A percentile compares a stretch with the other conserved stretches of the same genome.
phyloP scores from a whole-genome alignment of 2,797 vertebrate species.

The Martes flavigula region DNA sequence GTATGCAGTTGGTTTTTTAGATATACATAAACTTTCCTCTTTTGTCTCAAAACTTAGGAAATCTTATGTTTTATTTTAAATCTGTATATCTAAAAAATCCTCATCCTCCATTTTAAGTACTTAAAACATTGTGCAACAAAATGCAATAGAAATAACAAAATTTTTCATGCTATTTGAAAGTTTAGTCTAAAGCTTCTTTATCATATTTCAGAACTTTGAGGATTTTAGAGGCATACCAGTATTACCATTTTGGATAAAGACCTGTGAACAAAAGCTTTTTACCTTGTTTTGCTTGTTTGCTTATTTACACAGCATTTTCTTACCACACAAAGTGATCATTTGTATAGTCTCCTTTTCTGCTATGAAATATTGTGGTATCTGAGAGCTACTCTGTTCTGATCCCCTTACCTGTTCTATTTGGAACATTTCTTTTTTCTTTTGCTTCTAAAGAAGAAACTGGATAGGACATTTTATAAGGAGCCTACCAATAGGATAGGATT shows the following conservation, averaged over 20 bases:
- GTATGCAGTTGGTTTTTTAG: not conserved
- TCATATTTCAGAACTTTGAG: constrained; percentile 1
- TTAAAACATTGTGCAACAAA: not conserved
- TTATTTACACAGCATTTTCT: not conserved
- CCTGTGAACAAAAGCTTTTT: not conserved
- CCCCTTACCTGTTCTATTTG: not conserved
- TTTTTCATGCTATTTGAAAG: not conserved
- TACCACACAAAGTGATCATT: not conserved
- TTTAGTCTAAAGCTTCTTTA: not conserved
- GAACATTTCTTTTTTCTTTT: not conserved
- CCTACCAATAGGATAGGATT: not conserved
- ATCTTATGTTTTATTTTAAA: not conserved
- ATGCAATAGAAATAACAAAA: not conserved
- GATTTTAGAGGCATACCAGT: not conserved
- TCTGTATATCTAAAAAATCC: not conserved
- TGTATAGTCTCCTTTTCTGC: not conserved
- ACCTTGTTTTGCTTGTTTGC: not conserved
- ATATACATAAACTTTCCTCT: not conserved
- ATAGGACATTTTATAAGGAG: not conserved
- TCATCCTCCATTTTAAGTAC: not conserved
- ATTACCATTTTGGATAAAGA: not conserved
- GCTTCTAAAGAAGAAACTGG: not conserved
- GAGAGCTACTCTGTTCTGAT: not conserved
- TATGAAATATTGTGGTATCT: not conserved
- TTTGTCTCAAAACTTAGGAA: not conserved